Evolutionary conservation across 2,888 invertebrate genomes (phyloP), one percentile per base, ranked within the genome.

Genomic region (Hirtodrosophila duncani): DNA sequence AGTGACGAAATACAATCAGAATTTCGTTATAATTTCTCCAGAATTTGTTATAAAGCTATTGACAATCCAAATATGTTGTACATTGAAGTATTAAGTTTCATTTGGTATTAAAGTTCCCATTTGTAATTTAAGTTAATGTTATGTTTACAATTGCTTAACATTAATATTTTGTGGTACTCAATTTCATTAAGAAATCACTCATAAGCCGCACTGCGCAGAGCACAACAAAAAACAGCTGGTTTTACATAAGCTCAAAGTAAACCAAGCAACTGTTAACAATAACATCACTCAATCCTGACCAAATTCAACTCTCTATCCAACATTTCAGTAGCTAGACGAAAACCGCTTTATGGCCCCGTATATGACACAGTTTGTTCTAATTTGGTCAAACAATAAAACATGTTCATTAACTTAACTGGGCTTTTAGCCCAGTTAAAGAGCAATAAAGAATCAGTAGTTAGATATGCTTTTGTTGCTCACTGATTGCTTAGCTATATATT

Each of bases 201-300:
- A 71, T 36, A 48, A 36, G 66, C 24, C 57, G 9, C 45, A 30
- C 37, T 56, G 24, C 2, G 16, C 20, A 21, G 37, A n/a, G 39
- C 34, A 75, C 18, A 78, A 78, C 70, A 72, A 75, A 66, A 50
- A 48, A 61, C 72, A 77, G 72, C 72, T 74, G 80, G 61, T 67
- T 7, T 0, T 7, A 23, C 6, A 24, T 36, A 38, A n/a, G n/a
- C 63, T 75, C 67, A 45, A 5, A 11, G 30, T 30, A 34, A 46
- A 42, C 27, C n/a, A 21, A 42, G 26, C 21, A 23, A 9, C 60
- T 57, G 49, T 50, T 42, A 17, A 31, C n/a, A 2, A 10, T 58
- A 59, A 72, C 71, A 72, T 16, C 66, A 56, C 74, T 62, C 72
- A 38, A 26, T 11, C 8, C 11, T 8, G 3, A 43, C 33, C 23